These are phyloP conservation scores for Pocillopora verrucosa DNA, from an alignment of 64 coral and sea anemone species.

Conservation along the genomic window DNA sequence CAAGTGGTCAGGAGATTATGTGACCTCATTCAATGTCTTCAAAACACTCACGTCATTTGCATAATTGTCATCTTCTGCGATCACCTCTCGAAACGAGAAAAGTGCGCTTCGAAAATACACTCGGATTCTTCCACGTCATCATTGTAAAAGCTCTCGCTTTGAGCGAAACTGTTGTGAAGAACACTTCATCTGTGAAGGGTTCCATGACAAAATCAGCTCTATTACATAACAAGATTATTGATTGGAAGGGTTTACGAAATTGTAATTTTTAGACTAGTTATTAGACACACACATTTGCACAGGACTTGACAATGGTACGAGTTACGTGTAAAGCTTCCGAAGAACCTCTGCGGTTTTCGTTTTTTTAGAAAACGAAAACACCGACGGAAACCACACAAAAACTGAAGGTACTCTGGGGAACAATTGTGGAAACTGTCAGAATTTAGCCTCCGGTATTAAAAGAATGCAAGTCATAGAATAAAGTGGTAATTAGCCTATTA, in stretches of 20 bases:
- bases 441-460: not conserved
- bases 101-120: not conserved
- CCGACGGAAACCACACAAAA: not conserved
- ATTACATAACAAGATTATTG: too few relatives aligned
- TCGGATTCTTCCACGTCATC: not conserved
- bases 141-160: too few relatives aligned
- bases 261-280: not conserved
- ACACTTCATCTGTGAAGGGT: too few relatives aligned
- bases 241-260: not conserved
- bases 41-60: not conserved
- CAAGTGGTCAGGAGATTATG: not conserved
- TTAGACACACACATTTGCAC: not conserved
- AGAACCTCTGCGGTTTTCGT: not conserved
- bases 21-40: slow-evolving; percentile 1
- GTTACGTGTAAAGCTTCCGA: too few relatives aligned
- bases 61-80: not conserved
- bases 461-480: not conserved
- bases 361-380: not conserved
- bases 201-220: too few relatives aligned
- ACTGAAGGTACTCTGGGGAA: not conserved
- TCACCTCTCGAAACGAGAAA: not conserved
- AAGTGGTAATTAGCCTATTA: not conserved
- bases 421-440: not conserved
- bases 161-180: not conserved
- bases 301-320: not conserved